Evolutionary conservation across 2,888 invertebrate species (phyloP), one percentile per base, ranked within the genome.

Genomic region (Beris morrisii): DNA sequence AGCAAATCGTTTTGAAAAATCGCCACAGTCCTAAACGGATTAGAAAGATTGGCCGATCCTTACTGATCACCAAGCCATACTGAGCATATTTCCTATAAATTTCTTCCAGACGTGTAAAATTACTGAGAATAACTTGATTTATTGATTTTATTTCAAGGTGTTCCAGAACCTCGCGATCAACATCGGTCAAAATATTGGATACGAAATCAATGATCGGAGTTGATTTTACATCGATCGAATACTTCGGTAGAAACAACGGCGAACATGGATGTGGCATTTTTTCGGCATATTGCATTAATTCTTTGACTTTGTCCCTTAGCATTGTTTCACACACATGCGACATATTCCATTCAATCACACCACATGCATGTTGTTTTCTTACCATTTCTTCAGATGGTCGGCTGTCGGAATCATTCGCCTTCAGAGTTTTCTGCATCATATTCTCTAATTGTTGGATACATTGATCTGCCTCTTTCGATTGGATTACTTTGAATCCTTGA

Each of bases 1-100:
- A 1, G 6, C n/a, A 9, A 4, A 58, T 30, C 2, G 50, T 54
- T 44, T 44, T 48, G 4, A 68, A 63, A 46, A 68, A 64, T 58
- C 57, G 44, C 66, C 66, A 68, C 4, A 68, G 32, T 4, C 68
- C 68, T 15, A 66, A 22, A 43, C 68, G 52, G 4, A 53, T 50
- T 44, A 68, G 12, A 61, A 32, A 50, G 6, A 50, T 30, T 4
- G 31, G 31, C 12, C 12, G 4, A 15, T 48, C 13, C 5, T 7
- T 13, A 32, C 4, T 9, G 5, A 6, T 28, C 6, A 48, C 12
- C 13, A n/a, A 11, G 4, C 53, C 55, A 15, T 64, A 66, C 38
- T 15, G 46, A 0, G 64, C 57, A 48, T 58, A 66, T 13, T 44
- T 56, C 5, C 15, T n/a, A 43, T 65, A 67, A 7, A 67, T 3